Evolutionary conservation across 2,113 vertebrate species (phyloP), one percentile per base, ranked within the genome.

Genomic region (Megalops atlanticus): DNA sequence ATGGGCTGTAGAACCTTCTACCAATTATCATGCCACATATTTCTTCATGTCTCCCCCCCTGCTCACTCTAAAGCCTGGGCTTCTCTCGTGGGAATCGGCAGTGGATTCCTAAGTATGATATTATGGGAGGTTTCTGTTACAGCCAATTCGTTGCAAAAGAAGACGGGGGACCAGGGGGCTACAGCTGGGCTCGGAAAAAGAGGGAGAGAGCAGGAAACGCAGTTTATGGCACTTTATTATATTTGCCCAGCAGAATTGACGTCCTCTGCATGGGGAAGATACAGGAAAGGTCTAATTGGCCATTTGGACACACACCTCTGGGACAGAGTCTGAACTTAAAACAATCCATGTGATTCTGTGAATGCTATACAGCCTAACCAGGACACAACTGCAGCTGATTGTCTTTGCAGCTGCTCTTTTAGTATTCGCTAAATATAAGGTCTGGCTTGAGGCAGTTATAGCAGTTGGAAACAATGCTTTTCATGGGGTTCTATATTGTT

Each of bases 231-330:
- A 85, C 86, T 87, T 89, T 88, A 75, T 89, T 92, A 68, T 87
- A 74, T 89, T 84, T 85, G 85, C 81, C 89, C 88, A 88, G 83
- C 84, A 81, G 85, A 82, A 52, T 84, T 77, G 72, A 69, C 78
- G 85, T 92, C 85, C 39, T 39, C 81, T 90, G 88, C 88, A 85
- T 45, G 90, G 87, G 86, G 89, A 89, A 88, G 35, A 31, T 82
- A 84, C 83, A 91, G 90, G 89, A 91, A 91, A 91, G 83, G 71
- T 84, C 86, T 86, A 91, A 89, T 89, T 85, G 87, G 86, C 80
- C 47, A 70, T 80, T 81, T 84, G 79, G 79, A 76, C 79, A 82
- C 80, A 86, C 82, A 87, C 83, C 83, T 83, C 49, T 73, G 52
- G 80, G 21, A 76, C 35, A 82, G 68, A 52, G 52, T 52, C 70